These are phyloP conservation scores for Drosophila funebris DNA, from an alignment of 1,140 invertebrate species.

Conservation along the genomic window DNA sequence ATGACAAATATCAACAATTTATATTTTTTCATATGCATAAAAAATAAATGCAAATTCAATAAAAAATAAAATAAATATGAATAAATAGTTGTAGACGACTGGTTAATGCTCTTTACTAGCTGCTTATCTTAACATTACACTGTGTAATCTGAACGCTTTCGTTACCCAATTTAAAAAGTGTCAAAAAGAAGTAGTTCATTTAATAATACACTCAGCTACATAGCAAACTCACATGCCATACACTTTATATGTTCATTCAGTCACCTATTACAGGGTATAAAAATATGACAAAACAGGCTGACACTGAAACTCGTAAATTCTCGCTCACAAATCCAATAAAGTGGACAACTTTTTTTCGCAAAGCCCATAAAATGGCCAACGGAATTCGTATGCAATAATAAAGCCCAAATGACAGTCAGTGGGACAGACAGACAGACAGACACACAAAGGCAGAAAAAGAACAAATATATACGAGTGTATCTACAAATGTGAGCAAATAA, in stretches of 20 bases:
- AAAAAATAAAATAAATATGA: not conserved
- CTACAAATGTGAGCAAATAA: conserved; percentile 53
- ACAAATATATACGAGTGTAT: conserved; percentile 5
- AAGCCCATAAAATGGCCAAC: conserved; percentile 35
- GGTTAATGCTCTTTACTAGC: not conserved
- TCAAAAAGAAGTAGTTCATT: too few relatives aligned
- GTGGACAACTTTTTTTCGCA: conserved; percentile 32
- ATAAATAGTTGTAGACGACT: not conserved
- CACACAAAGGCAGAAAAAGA: not conserved
- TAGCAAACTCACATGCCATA: too few relatives aligned
- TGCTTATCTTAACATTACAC: too few relatives aligned
- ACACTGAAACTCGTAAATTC: conserved; percentile 54
- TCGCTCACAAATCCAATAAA: conserved; percentile 51
- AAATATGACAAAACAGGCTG: conserved; percentile 23
- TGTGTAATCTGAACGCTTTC: too few relatives aligned
- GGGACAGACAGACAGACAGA: not conserved
- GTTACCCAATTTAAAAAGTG: too few relatives aligned
- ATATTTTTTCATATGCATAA: not conserved
- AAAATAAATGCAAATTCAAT: not conserved
- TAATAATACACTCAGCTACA: too few relatives aligned
- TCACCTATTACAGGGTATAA: conserved; percentile 4
- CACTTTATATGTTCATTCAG: not conserved
- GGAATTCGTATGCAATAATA: conserved; percentile 56
- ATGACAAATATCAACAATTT: conserved; percentile 29
- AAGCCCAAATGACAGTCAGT: conserved; percentile 29